These are phyloP conservation scores for Macroramphosus scolopax DNA, from an alignment of 2,797 vertebrate species.

Conservation along the genomic window DNA sequence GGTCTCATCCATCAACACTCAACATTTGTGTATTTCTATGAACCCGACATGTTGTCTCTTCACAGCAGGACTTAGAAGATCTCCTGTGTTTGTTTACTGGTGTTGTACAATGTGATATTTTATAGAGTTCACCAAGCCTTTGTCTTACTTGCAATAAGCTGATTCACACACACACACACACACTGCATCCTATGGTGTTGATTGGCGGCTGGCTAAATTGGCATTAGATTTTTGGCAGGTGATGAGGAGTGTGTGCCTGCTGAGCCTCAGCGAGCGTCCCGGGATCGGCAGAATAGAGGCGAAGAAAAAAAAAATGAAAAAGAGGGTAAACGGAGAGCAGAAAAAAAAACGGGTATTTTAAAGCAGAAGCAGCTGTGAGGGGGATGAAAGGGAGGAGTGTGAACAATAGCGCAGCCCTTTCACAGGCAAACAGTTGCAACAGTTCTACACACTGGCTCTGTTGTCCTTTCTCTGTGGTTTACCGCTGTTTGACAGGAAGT, in stretches of 20 bases:
- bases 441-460: conserved; percentile 17
- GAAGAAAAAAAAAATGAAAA: background rate
- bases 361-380: conserved; percentile 2
- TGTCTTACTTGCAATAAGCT: conserved; percentile 15
- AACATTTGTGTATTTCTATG: too few relatives aligned
- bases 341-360: background rate
- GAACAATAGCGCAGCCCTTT: conserved; percentile 21
- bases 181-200: conserved; percentile 53
- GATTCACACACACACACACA: conserved; percentile 6
- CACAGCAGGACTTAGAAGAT: background rate
- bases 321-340: background rate
- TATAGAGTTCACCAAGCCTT: conserved; percentile 1
- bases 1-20: too few relatives aligned
- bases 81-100: background rate
- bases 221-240: conserved; percentile 62
- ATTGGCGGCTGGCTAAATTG: conserved; percentile 62
- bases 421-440: conserved; percentile 10
- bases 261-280: conserved; percentile 30
- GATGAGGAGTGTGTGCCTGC: conserved; percentile 42
- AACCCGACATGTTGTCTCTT: too few relatives aligned
- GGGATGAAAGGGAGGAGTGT: conserved; percentile 1
- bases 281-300: conserved; percentile 17
- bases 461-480: conserved; percentile 43
- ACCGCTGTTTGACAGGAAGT: conserved; percentile 64
- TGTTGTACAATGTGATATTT: background rate